These are phyloP conservation scores for Paguma larvata DNA, from an alignment of 2,797 vertebrate genomes.

Conservation along the genomic window DNA sequence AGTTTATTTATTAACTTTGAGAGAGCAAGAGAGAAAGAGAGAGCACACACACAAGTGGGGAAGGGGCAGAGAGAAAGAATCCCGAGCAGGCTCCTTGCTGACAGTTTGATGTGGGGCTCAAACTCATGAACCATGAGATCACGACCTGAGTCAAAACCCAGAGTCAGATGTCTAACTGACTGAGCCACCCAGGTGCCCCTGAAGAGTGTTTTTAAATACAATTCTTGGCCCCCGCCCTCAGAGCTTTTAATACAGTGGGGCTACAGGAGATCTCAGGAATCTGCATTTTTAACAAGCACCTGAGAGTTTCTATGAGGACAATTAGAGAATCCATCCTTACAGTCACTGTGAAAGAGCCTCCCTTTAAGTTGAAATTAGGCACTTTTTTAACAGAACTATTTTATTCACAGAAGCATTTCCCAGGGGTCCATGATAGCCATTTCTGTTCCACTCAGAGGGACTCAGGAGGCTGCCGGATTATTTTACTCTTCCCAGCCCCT, in stretches of 20 bases:
- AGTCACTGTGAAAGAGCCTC: neutral
- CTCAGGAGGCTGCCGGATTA: neutral
- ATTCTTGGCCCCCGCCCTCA: too few relatives aligned
- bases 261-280: neutral
- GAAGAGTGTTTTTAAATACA: neutral
- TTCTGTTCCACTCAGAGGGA: neutral
- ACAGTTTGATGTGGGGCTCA: too few relatives aligned
- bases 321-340: neutral
- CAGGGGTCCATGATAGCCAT: neutral
- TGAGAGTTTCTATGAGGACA: neutral
- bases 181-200: too few relatives aligned
- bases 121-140: too few relatives aligned
- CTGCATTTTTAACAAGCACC: neutral
- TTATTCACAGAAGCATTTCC: neutral
- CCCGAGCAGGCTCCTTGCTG: too few relatives aligned
- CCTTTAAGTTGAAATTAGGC: neutral
- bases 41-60: too few relatives aligned
- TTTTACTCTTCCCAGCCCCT: neutral
- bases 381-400: neutral
- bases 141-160: too few relatives aligned
- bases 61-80: too few relatives aligned
- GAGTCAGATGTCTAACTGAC: too few relatives aligned
- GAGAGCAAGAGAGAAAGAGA: too few relatives aligned
- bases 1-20: too few relatives aligned
- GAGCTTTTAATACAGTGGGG: neutral